A percentile compares a stretch with the other conserved stretches of the same genome.
Evolutionary conservation across 2,888 invertebrate species (phyloP).

Genomic region (Dinocampus coccinellae): DNA sequence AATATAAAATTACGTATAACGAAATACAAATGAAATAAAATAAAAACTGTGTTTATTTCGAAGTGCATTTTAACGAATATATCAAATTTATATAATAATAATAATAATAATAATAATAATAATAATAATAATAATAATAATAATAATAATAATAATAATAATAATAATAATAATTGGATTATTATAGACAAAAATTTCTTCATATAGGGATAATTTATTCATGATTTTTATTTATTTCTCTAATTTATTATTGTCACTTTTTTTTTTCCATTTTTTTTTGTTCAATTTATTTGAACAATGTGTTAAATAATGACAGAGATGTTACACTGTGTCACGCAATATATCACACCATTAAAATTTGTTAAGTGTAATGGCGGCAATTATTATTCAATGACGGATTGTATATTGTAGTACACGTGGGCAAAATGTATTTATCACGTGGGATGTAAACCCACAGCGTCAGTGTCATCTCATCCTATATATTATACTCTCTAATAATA

Average conservation of each 20-base stretch:
- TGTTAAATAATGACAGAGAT: not conserved
- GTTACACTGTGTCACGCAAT: not conserved
- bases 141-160: too few species aligned
- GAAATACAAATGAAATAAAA: not conserved
- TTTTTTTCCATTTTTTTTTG: not conserved
- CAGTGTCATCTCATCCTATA: conserved; percentile 43
- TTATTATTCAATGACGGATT: conserved; percentile 48
- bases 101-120: too few species aligned
- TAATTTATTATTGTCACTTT: not conserved
- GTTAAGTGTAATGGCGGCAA: conserved; percentile 37
- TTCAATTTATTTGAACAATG: too few species aligned
- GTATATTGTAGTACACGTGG: conserved; percentile 48
- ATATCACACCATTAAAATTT: conserved; percentile 19
- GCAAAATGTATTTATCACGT: conserved; percentile 47
- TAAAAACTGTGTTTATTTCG: not conserved
- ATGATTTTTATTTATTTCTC: too few species aligned
- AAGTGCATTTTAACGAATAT: not conserved
- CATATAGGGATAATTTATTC: too few species aligned
- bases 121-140: too few species aligned
- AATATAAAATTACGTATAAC: not conserved
- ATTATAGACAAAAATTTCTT: too few species aligned
- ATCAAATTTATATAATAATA: too few species aligned
- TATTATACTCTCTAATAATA: not conserved
- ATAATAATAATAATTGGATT: too few species aligned
- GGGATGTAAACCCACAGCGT: conserved; percentile 51